Evolutionary conservation across 2,113 vertebrate species (phyloP), one percentile per base, ranked within the genome.

Genomic region (Apteryx owenii): DNA sequence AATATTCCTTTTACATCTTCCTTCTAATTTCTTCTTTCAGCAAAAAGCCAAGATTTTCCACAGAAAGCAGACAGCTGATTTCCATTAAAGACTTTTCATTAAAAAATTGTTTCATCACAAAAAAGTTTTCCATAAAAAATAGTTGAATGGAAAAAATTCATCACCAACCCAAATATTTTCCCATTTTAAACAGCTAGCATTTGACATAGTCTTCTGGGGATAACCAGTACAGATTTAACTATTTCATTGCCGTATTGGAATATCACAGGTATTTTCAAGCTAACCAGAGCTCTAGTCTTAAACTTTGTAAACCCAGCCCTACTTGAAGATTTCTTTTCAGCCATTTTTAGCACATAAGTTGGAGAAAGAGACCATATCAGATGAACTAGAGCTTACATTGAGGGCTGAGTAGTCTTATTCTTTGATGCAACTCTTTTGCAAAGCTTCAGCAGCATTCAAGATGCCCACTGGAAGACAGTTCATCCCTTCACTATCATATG

Each of bases 61-160:
- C 0, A 4, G 26, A 40, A 60, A 76, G 2, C 20, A 69, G 51
- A 73, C 89, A 96, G 78, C 42, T 96, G 95, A 95, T 85, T 94
- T 85, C 48, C n/a, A 85, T 94, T 94, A 93, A 88, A 75, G 48
- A 29, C n/a, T 81, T 92, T 38, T 61, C 7, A 72, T 78, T 5
- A 16, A 36, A 76, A 69, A 69, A 9, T 2, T 21, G 7, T 40
- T 90, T 90, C 56, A 80, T 78, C 81, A 72, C 40, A 69, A 87
- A 94, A 44, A 68, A 68, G 31, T 53, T 92, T 85, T 95, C 90
- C 73, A 93, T 86, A 10, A 72, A 81, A 89, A 88, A 66, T 4
- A 56, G 42, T 53, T 91, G 56, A 92, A 95, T 89, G 92, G 92
- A 92, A 94, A 97, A 95, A 84, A 65, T 51, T 3, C 3, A 81